These are phyloP conservation scores for Cerceris rybyensis DNA, from an alignment of 2,888 invertebrate species.

Conservation along the genomic window DNA sequence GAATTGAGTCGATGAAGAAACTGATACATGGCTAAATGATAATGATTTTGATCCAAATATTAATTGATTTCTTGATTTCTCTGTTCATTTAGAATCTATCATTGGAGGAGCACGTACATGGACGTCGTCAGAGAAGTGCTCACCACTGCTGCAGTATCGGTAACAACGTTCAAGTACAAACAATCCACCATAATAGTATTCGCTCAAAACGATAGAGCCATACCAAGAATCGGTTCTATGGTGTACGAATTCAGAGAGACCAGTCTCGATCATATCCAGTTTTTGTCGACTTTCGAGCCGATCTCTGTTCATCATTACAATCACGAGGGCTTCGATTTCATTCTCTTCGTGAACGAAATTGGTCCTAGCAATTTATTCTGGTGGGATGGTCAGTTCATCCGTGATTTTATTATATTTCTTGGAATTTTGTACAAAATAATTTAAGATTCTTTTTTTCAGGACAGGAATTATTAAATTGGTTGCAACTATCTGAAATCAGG, in stretches of 20 bases:
- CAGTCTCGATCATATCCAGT: conserved; percentile 62
- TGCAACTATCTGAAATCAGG: conserved; percentile 59
- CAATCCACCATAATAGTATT: conserved; percentile 68
- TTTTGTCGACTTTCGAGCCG: conserved; percentile 62
- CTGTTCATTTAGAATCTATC: conserved; percentile 65
- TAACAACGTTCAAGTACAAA: conserved; percentile 68
- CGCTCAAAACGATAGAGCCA: conserved; percentile 51
- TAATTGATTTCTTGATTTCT: neutral
- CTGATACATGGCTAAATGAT: too few species aligned
- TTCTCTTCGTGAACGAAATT: conserved; percentile 64
- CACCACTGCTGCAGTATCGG: conserved; percentile 68
- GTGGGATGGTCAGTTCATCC: conserved; percentile 70
- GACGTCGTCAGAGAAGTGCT: conserved; percentile 59
- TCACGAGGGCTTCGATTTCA: conserved; percentile 59
- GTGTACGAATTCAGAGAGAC: conserved; percentile 66
- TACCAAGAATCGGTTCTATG: conserved; percentile 56
- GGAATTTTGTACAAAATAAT: neutral
- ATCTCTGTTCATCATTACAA: conserved; percentile 65
- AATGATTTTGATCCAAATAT: too few species aligned
- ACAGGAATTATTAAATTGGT: conserved; percentile 67
- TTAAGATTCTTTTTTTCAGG: conserved; percentile 48
- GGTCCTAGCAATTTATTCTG: conserved; percentile 65
- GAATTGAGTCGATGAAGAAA: too few species aligned
- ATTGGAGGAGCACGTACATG: conserved; percentile 75
- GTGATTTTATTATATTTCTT: neutral